Evolutionary conservation across 2,113 vertebrate genomes (phyloP), one percentile per base, ranked within the genome.

Genomic region (Phasianus colchicus): DNA sequence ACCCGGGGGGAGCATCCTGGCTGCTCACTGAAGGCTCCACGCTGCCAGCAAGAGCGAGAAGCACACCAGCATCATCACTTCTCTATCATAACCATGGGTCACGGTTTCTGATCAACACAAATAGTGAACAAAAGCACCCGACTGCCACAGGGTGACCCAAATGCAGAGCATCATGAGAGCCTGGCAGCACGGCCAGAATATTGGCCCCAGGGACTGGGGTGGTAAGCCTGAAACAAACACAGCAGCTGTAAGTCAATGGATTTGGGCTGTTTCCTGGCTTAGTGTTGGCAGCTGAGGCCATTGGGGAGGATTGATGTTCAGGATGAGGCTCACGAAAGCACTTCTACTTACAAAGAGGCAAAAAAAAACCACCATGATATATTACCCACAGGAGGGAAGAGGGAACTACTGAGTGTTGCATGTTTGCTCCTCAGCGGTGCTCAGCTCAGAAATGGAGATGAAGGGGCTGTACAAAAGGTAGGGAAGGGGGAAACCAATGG

Each of bases 401-500:
- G 45, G 30, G 54, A 69, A 60, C 70, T 71, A 43, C 38, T 69
- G 83, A 34, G 77, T 67, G 81, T 67, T 87, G 74, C 82, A 92
- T 87, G 55, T 40, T 81, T 95, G 54, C 74, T 93, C 63, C 81
- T 61, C 57, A 65, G 86, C 60, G 54, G 55, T 17, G 40, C 27
- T 92, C 48, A 60, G 55, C 80, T 63, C 57, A 27, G 15, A 52
- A 93, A 74, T 9, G 40, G 61, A 94, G 77, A 84, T 78, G 73
- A 60, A 83, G 60, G 34, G 65, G 54, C 57, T 86, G 65, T 65
- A 27, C 48, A 78, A 43, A 42, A 66, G 13, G 22, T 48, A 70
- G 64, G 54, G 65, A 90, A 89, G 29, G 63, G 30, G 40, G 81
- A 79, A 96, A 96, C 74, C 72, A 95, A 94, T 73, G 91, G 70